Evolutionary conservation across 2,888 invertebrate genomes (phyloP).

Genomic region (Polyploca ridens): DNA sequence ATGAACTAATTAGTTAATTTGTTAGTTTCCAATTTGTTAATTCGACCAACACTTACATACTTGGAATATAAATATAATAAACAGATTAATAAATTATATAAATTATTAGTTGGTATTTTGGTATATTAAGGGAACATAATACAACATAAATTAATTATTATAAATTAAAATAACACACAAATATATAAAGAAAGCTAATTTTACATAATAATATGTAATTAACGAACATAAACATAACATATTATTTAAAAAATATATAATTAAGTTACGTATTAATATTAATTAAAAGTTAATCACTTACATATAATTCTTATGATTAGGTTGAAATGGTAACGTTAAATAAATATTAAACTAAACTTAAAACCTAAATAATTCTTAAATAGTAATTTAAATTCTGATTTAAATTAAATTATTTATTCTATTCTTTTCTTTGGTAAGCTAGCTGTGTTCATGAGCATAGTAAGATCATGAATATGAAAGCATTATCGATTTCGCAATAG

Average conservation of each 20-base stretch:
- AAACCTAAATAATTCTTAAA: neutral
- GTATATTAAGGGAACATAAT: too few species aligned
- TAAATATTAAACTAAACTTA: slow-evolving; percentile 12
- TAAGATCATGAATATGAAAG: slow-evolving; percentile 47
- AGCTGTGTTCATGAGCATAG: slow-evolving; percentile 73
- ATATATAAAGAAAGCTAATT: neutral
- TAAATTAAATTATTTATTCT: slow-evolving; percentile 26
- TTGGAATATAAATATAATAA: slow-evolving; percentile 17
- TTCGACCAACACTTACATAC: slow-evolving; percentile 23
- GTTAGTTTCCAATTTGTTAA: slow-evolving; percentile 37
- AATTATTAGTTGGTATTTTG: neutral
- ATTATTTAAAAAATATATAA: too few species aligned
- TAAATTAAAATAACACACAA: neutral
- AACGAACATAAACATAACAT: too few species aligned
- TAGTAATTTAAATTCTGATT: slow-evolving; percentile 7
- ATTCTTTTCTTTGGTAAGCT: slow-evolving; percentile 76
- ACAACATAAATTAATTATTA: too few species aligned
- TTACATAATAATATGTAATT: neutral
- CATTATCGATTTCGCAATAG: slow-evolving; percentile 27
- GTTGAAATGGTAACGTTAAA: slow-evolving; percentile 11
- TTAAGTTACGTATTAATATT: too few species aligned
- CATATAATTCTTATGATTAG: too few species aligned
- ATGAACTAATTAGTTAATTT: slow-evolving; percentile 26
- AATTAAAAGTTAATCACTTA: neutral
- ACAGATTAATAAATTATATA: neutral